Evolutionary conservation across 1,140 invertebrate genomes (phyloP).

Genomic region (Drosophila parvula): DNA sequence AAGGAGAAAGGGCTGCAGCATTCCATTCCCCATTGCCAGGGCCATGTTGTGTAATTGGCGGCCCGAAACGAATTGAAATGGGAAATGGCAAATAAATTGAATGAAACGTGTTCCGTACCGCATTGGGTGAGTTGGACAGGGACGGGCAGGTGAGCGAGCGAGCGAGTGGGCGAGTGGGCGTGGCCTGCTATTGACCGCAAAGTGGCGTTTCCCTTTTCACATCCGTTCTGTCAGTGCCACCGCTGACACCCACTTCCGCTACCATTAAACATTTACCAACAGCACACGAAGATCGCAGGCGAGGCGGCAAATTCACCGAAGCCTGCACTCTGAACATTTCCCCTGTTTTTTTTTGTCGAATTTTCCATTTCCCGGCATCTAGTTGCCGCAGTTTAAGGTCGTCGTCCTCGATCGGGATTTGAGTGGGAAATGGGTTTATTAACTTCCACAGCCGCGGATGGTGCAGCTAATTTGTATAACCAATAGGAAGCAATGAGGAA

Average conservation of each 20-base stretch:
- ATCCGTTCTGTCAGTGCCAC: constrained; percentile 31
- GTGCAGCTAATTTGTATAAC: too few species aligned
- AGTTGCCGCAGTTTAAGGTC: too few species aligned
- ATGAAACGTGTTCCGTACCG: constrained; percentile 68
- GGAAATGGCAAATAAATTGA: constrained; percentile 81
- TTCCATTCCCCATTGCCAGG: constrained; percentile 34
- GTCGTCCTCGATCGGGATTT: not conserved
- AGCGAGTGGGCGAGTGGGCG: constrained; percentile 16
- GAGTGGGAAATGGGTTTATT: too few species aligned
- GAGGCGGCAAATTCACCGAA: not conserved
- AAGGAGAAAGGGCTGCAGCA: not conserved
- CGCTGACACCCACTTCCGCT: constrained; percentile 17
- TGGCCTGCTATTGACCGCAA: constrained; percentile 68
- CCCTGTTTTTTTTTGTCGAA: too few species aligned
- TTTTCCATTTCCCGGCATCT: not conserved
- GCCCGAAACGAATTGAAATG: constrained; percentile 78
- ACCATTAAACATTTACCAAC: constrained; percentile 38
- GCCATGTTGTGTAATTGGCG: constrained; percentile 74
- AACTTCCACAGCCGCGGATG: too few species aligned
- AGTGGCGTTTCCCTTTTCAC: constrained; percentile 71
- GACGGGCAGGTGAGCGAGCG: constrained; percentile 24
- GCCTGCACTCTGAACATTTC: not conserved
- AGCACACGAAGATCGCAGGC: constrained; percentile 3
- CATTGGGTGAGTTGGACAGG: constrained; percentile 7
- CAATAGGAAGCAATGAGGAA: too few species aligned